Evolutionary conservation across 1,140 invertebrate genomes (phyloP), one percentile per base, ranked within the genome.

Genomic region (Zaprionus davidi): DNA sequence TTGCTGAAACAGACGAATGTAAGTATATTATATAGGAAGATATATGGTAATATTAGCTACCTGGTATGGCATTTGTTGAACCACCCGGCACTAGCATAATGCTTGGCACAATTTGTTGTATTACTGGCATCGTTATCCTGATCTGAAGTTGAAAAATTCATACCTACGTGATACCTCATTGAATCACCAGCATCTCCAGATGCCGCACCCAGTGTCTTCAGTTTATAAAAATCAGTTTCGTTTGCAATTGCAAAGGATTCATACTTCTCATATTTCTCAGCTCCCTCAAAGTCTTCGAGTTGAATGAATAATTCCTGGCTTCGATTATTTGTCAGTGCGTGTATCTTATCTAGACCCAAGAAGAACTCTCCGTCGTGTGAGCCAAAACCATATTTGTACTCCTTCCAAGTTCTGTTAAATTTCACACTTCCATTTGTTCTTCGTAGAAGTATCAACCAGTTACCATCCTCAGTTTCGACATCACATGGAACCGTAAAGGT

Each of bases 201-300:
- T 5, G 53, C 13, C 5, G 5, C 6, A 2, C 53, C 53, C 5
- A 55, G 26, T 2, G 13, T 55, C 2, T n/a, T 4, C 22, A 55
- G 13, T 7, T 2, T n/a, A 26, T 55, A 55, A 3, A 28, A 15
- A 15, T 55, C 15, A 6, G 26, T 44, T 53, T 53, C 22, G 6
- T 55, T 28, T 6, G 3, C 53, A 55, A 55, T 55, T 15, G 53
- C 53, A 55, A 55, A 55, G 5, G 20, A 24, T 15, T 55, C 53
- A 15, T 55, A 55, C 2, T 24, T 1, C 6, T 56, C 53, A 26
- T 56, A 26, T 26, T 17, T 56, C 6, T 26, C 13, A 5, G 0
- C 5, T 15, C 53, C 53, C n/a, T 56, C 7, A 26, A 56, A 56
- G 26, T 56, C 53, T 3, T 56, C 53, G 5, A 56, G 26, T 3